Conservation (phyloP, 2,113 vertebrate genomes). For the Scytalopus superciliaris region DNA sequence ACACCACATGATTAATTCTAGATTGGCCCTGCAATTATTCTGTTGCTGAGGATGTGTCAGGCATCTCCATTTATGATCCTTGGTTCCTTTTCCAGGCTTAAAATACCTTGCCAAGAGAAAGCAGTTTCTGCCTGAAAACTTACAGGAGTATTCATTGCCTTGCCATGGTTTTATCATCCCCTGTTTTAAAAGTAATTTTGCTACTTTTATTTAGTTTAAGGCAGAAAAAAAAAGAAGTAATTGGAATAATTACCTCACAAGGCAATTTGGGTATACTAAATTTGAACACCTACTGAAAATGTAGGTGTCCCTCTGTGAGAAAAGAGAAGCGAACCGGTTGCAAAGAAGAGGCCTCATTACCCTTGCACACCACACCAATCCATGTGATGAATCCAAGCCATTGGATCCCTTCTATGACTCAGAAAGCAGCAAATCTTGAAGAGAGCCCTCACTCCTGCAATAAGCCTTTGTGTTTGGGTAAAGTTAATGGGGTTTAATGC, state of each 20-base stretch:
- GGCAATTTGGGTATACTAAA: neutral
- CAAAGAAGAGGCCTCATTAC: neutral
- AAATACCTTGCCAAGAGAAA: constrained; percentile 51
- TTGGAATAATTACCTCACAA: neutral
- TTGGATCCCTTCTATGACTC: neutral
- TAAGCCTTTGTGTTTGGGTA: neutral
- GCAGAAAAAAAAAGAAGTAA: neutral
- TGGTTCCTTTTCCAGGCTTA: constrained; percentile 30
- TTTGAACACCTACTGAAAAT: neutral
- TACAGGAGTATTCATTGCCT: neutral
- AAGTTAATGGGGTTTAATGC: neutral
- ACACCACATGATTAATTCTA: constrained; percentile 47
- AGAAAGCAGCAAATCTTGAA: neutral
- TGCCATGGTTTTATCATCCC: constrained; percentile 9
- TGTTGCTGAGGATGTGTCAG: constrained; percentile 27
- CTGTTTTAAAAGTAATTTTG: neutral
- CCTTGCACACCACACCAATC: neutral
- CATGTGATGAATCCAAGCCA: neutral
- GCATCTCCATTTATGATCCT: constrained; percentile 58
- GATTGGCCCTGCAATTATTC: constrained; percentile 54
- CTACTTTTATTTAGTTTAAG: neutral
- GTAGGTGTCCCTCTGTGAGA: neutral
- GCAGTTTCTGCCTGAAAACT: constrained; percentile 41
- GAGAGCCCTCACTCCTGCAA: neutral
- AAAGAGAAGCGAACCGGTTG: neutral